Base-by-base conservation (phyloP, 2,888 invertebrate species). In the Agrochola lota region DNA sequence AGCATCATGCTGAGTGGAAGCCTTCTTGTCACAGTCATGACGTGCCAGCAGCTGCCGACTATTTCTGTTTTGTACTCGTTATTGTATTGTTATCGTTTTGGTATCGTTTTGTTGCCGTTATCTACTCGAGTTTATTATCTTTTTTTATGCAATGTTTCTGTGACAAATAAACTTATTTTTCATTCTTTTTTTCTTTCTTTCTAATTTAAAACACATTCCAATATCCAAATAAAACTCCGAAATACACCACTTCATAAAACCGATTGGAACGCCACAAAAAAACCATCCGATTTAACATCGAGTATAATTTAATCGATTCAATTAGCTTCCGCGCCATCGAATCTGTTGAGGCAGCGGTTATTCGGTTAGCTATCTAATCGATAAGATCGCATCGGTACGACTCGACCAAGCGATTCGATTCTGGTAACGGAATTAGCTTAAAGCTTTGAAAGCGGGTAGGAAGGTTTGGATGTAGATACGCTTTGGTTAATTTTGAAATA, bases 271-370 rank as follows among this genome's bases (percentile, higher is more conserved):
- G 26, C 17, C 35, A n/a, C 63, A 63, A 79, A 79, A 77, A 59
- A 78, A 66, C 17, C 26, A 40, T 49, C 46, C 59, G 35, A 59
- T 43, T 6, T 75, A 75, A 55, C 76, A 75, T 63, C 57, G 78
- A 59, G 49, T 49, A 64, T 49, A 78, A 77, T 77, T 78, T 67
- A 67, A 77, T 78, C 67, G 67, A 78, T 67, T 77, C 78, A 71
- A 78, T 79, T 71, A 71, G 63, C 40, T 78, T 79, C 80, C 80
- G 26, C 63, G 40, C 49, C 71, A 79, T 79, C 78, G 57, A 43
- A 57, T 63, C 80, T 49, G 80, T n/a, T 20, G 71, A 78, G 46
- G 26, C 55, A 79, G 67, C 40, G 78, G 78, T 57, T 49, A 35
- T 8, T 78, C 77, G 78, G 52, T 69, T 40, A 8, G 80, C 26